Evolutionary conservation across 2,113 vertebrate genomes (phyloP).

Genomic region (Pollachius pollachius): DNA sequence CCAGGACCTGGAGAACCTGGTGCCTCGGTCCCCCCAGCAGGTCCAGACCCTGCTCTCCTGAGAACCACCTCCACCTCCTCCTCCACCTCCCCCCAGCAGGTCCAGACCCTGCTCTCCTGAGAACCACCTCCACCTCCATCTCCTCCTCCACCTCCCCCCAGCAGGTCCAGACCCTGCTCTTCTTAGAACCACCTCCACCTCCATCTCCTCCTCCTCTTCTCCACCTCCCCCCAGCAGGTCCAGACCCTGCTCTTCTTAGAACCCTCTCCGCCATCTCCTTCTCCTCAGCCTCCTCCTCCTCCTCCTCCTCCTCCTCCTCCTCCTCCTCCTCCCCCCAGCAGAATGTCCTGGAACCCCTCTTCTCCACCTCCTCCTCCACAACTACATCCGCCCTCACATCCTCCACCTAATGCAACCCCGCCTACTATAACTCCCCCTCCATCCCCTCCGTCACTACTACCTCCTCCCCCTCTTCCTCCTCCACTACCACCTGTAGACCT

Average conservation of each 20-base stretch:
- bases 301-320: too few species aligned
- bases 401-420: too few species aligned
- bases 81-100: conserved; percentile 81
- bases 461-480: too few species aligned
- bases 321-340: too few species aligned
- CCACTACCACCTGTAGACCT: too few species aligned
- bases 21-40: conserved; percentile 89
- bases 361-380: too few species aligned
- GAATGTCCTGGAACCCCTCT: too few species aligned
- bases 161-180: conserved; percentile 89
- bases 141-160: conserved; percentile 69
- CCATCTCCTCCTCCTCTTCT: neutral
- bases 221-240: conserved; percentile 84
- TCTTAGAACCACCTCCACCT: conserved; percentile 68
- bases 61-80: conserved; percentile 19
- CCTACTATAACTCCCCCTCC: too few species aligned
- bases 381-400: too few species aligned
- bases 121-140: neutral
- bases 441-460: too few species aligned
- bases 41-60: conserved; percentile 89
- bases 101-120: conserved; percentile 88
- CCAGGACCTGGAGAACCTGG: conserved; percentile 83
- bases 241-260: conserved; percentile 80
- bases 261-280: neutral
- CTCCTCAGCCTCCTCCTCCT: conserved; percentile 61